phyloP scores from a whole-genome alignment of 1,140 invertebrate genomes.

The Thaumetopoea pityocampa region DNA sequence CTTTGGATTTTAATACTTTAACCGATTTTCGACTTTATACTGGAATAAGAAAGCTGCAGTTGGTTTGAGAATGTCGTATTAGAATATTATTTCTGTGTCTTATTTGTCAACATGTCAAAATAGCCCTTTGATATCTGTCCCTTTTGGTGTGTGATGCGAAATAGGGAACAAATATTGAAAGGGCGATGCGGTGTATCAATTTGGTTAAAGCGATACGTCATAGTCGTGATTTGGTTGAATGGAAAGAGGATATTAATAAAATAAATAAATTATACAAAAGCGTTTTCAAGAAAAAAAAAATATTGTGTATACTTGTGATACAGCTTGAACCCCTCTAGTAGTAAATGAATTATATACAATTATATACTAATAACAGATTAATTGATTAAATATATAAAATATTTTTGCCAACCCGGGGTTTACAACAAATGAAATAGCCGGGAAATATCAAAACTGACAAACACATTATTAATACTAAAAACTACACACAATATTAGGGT shows the following conservation, averaged over 20 bases:
- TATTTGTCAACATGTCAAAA: constrained; percentile 65
- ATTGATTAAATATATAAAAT: no score
- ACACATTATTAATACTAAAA: no score
- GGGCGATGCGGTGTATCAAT: constrained; percentile 35
- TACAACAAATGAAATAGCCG: no score
- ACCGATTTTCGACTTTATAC: constrained; percentile 15
- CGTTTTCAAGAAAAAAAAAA: background rate
- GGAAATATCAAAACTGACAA: no score
- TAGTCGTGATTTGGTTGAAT: constrained; percentile 16
- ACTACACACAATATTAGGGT: no score
- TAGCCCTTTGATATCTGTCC: constrained; percentile 65
- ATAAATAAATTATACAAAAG: constrained; percentile 3
- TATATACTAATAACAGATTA: no score
- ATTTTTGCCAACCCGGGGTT: no score
- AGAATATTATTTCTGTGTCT: constrained; percentile 46
- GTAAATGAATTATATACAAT: no score
- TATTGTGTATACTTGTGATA: no score
- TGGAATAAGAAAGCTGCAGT: constrained; percentile 5
- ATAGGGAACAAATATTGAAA: constrained; percentile 33
- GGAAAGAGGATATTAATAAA: constrained; percentile 8
- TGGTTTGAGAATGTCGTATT: constrained; percentile 2
- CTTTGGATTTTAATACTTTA: constrained; percentile 24
- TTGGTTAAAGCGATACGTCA: constrained; percentile 34
- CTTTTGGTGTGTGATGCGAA: constrained; percentile 41
- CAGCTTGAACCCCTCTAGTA: no score